Percentiles rank a stretch among this genome's conserved stretches.
Conservation (phyloP, 35 echinoderm and acorn worm genomes). For the Eucidaris tribuloides region DNA sequence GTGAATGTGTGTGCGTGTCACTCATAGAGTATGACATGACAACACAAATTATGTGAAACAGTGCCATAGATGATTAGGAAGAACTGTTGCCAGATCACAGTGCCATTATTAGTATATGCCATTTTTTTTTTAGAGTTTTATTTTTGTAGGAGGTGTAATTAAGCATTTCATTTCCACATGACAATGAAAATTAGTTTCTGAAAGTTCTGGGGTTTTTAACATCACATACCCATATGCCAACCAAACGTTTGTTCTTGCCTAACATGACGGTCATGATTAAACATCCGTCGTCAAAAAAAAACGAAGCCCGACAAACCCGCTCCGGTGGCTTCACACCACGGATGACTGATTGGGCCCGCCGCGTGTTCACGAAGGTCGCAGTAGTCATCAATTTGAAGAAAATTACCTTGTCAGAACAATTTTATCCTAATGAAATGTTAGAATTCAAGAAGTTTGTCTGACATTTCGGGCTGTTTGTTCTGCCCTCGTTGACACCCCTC, state of each 20-base stretch:
- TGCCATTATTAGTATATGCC: no score
- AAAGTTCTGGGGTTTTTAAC: background rate
- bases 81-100: no score
- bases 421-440: background rate
- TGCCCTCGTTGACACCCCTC: background rate
- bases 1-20: no score
- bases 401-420: background rate
- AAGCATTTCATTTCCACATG: background rate
- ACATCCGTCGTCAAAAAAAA: background rate
- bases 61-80: background rate
- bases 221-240: background rate
- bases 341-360: no score
- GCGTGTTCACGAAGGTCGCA: no score
- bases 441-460: background rate
- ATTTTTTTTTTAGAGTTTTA: no score
- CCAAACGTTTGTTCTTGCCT: background rate
- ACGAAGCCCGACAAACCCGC: background rate
- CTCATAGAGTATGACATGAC: no score
- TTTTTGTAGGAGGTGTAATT: background rate
- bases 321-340: no score
- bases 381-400: no score
- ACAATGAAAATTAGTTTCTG: background rate
- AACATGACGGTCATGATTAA: background rate
- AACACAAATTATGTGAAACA: no score
- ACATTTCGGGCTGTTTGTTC: background rate